Percentiles rank a stretch among this genome's conserved stretches.
phyloP scores from a whole-genome alignment of 2,797 vertebrate species.

The Philypnodon macrostomus region DNA sequence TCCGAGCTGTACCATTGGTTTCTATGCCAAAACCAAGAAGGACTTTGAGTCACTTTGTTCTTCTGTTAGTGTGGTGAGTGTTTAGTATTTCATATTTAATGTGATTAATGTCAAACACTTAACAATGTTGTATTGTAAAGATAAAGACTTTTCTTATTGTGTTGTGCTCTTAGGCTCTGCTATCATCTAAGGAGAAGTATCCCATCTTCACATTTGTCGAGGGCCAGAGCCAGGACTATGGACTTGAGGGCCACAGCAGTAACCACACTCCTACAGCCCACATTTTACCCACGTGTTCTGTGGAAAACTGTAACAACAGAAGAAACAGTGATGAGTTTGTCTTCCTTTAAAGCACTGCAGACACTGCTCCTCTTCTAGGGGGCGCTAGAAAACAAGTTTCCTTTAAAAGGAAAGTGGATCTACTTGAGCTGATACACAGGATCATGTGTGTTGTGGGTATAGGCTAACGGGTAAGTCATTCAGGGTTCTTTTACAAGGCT shows the following conservation, averaged over 20 bases:
- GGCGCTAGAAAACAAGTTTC: constrained; percentile 17
- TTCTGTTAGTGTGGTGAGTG: constrained; percentile 79
- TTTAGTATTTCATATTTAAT: not conserved
- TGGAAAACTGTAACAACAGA: constrained; percentile 65
- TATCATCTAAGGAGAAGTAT: constrained; percentile 83
- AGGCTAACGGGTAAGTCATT: constrained; percentile 21
- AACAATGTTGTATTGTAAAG: not conserved
- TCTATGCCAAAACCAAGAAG: constrained; percentile 84
- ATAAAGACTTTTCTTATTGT: not conserved
- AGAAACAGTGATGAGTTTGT: constrained; percentile 87
- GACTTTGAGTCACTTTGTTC: constrained; percentile 86
- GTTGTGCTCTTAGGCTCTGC: constrained; percentile 75
- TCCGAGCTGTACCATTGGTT: constrained; percentile 91
- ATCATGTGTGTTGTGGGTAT: constrained; percentile 4
- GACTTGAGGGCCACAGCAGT: constrained; percentile 75
- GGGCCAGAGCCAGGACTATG: constrained; percentile 85
- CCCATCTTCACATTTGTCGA: constrained; percentile 90
- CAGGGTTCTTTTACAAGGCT: too few relatives aligned
- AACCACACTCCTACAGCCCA: constrained; percentile 59
- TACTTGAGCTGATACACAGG: constrained; percentile 10
- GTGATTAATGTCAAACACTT: not conserved
- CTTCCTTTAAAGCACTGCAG: constrained; percentile 74
- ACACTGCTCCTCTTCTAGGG: constrained; percentile 19
- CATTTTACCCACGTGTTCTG: constrained; percentile 63
- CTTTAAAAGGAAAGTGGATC: constrained; percentile 18